Evolutionary conservation across 2,113 vertebrate genomes (phyloP), one percentile per base, ranked within the genome.

Genomic region (Uropsilus gracilis): DNA sequence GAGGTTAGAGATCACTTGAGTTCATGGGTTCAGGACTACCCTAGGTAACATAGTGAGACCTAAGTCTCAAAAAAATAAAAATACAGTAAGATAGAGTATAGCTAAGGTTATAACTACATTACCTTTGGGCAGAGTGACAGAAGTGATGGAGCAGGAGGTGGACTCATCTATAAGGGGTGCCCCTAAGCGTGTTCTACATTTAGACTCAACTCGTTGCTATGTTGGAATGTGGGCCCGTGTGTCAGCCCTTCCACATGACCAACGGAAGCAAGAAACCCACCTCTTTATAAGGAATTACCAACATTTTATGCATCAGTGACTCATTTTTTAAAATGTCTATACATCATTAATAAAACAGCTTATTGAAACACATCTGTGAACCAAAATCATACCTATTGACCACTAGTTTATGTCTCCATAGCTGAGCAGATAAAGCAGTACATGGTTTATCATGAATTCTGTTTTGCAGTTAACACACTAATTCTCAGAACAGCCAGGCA

Each of bases 171-270:
- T 30, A 39, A 1, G 2, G 7, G 3, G 44, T 32, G 1, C 37
- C 0, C 53, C 28, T 32, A 53, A 10, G 39, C 32, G 32, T 8
- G 6, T 50, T 48, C 4, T 18, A 11, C 14, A 0, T 17, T 20
- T 30, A 61, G 53, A 42, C n/a, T 3, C 44, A 18, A 30, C 14
- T n/a, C 12, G 32, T 32, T 8, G 17, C 63, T 2, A 10, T 50
- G 20, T 32, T 71, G 72, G 26, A 26, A 61, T 10, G 13, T 22
- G 7, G n/a, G 39, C 13, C 26, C 8, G 20, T 18, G n/a, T 4
- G 16, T 42, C n/a, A 32, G 42, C 42, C n/a, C 26, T 61, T 81
- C 34, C 77, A n/a, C 42, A 17, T n/a, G 14, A 26, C 5, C 61
- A 6, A 7, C 8, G 75, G 75, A 72, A 80, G 50, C 48, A 80